Base-by-base conservation (phyloP, 2,113 vertebrate genomes). In the Neofelis nebulosa region DNA sequence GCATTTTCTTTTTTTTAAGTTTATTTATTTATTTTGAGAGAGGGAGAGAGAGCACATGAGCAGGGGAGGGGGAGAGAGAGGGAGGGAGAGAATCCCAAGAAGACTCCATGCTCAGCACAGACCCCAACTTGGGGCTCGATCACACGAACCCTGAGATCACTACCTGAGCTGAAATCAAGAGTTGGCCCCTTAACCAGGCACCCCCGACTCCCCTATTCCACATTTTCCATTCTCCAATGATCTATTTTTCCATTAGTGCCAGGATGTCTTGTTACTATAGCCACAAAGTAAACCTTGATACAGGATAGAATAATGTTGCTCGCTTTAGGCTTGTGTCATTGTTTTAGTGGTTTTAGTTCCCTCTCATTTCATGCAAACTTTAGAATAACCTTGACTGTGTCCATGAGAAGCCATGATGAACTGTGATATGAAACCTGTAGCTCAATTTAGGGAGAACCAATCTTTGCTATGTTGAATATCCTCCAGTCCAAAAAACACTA, bases 241-340 rank as follows among this genome's bases (percentile, higher is more conserved):
- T n/a, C 12, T 23, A 4, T 16, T 10, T 31, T n/a, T 36, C 13
- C 6, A 8, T 52, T 45, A 76, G 4, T 15, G 10, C 4, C 66
- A 18, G 12, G 15, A 19, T 12, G 19, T 57, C 38, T 69, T n/a
- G 8, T 38, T 16, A 15, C 27, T 23, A 5, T 4, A 50, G 4
- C 14, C 33, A 79, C 13, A 5, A 13, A 87, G 18, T 19, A 50
- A 55, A 7, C 13, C 33, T 45, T 80, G n/a, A n/a, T 29, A 18
- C 55, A 14, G 29, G 38, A 3, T 33, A 38, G 25, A 68, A 1
- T 23, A 19, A 1, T 29, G 16, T 1, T 1, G 45, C 11, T 1
- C 25, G 31, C 4, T 41, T 88, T 25, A 29, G 16, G 14, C 7
- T 45, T 61, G 5, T 27, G 1, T n/a, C 15, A 13, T 68, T 21